Percentiles rank a stretch among this genome's conserved stretches.
These are phyloP conservation scores for Tenthredo distinguenda DNA, from an alignment of 2,888 invertebrate genomes.

Conservation along the genomic window DNA sequence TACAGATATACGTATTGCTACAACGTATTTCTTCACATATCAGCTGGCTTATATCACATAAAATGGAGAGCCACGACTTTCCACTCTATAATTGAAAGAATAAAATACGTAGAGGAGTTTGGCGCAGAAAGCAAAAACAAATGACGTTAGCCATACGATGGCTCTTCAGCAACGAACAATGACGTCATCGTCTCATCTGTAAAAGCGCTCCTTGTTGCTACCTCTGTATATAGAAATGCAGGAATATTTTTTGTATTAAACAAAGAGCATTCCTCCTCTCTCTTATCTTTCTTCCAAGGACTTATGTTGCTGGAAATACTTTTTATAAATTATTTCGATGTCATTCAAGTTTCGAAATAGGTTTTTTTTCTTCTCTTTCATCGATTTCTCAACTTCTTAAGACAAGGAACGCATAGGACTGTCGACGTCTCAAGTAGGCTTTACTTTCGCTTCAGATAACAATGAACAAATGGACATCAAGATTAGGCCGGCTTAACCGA, in stretches of 20 bases:
- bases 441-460: constrained; percentile 38
- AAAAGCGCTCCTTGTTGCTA: background rate
- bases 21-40: background rate
- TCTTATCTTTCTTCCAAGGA: background rate
- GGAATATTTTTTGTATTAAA: background rate
- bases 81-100: background rate
- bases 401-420: background rate
- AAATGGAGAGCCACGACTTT: background rate
- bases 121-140: constrained; percentile 31
- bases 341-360: background rate
- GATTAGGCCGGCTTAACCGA: constrained; percentile 5
- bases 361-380: background rate
- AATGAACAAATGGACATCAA: constrained; percentile 4
- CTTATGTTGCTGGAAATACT: background rate
- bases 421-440: background rate
- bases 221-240: background rate
- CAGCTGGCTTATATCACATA: background rate
- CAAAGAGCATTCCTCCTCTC: constrained; percentile 28
- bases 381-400: background rate
- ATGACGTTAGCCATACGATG: background rate
- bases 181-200: constrained; percentile 30
- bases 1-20: background rate
- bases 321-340: background rate
- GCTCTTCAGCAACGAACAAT: background rate
- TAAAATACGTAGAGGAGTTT: constrained; percentile 27